Evolutionary conservation across 2,113 vertebrate genomes (phyloP).

Genomic region (Pseudorhombus dupliciocellatus): DNA sequence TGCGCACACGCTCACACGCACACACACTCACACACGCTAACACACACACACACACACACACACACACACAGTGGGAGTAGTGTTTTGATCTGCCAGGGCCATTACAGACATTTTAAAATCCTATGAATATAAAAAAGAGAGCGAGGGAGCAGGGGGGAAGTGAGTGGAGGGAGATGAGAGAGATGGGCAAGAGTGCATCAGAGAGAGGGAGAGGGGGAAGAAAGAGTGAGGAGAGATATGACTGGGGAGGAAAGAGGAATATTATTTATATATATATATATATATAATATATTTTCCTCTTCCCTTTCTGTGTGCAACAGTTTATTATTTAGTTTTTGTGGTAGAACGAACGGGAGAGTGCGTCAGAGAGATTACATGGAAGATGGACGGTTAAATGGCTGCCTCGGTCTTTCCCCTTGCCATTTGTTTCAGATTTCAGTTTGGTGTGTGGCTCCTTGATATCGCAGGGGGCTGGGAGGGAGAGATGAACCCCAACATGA

Average conservation of each 20-base stretch:
- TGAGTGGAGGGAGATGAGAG: constrained; percentile 50
- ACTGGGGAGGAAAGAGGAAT: constrained; percentile 41
- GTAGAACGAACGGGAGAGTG: constrained; percentile 21
- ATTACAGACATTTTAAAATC: constrained; percentile 82
- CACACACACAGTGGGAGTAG: constrained; percentile 51
- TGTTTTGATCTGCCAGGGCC: constrained; percentile 77
- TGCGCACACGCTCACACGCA: constrained; percentile 13
- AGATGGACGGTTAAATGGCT: constrained; percentile 50
- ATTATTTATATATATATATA: too few species aligned
- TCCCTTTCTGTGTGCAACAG: constrained; percentile 31
- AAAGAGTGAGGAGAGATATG: constrained; percentile 6
- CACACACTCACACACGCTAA: constrained; percentile 16
- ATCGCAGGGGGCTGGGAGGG: background rate
- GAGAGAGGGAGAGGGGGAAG: constrained; percentile 5
- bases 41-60: constrained; percentile 15
- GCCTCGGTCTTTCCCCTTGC: background rate
- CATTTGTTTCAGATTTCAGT: constrained; percentile 13
- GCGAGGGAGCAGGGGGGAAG: constrained; percentile 48
- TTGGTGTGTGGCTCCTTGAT: constrained; percentile 5
- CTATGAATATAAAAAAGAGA: constrained; percentile 77
- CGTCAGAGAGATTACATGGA: constrained; percentile 48
- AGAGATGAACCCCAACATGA: background rate
- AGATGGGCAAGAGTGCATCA: constrained; percentile 37
- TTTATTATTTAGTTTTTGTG: constrained; percentile 46
- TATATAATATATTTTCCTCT: constrained; percentile 47